Conservation (phyloP, 2,113 vertebrate species). For the Nicator chloris region DNA sequence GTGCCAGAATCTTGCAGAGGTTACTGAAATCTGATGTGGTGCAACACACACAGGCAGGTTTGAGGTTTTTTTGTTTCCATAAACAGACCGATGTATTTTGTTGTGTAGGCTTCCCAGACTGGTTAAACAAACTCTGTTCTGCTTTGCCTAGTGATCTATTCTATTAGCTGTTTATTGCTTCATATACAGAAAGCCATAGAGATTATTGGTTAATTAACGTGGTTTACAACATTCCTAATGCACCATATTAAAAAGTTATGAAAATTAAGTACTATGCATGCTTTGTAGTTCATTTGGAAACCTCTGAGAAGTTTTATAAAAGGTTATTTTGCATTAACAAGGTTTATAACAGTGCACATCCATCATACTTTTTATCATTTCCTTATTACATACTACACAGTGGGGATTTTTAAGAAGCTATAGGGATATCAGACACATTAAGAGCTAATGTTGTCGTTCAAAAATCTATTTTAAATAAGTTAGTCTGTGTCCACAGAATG, state of each 20-base stretch:
- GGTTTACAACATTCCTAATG: constrained; percentile 72
- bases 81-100: neutral
- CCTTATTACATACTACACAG: constrained; percentile 34
- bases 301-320: constrained; percentile 58
- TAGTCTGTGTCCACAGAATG: constrained; percentile 10
- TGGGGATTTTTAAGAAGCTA: constrained; percentile 36
- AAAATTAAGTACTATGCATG: constrained; percentile 70
- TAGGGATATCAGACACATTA: constrained; percentile 35
- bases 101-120: neutral
- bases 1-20: neutral
- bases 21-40: neutral
- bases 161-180: constrained; percentile 64
- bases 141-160: constrained; percentile 68
- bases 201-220: constrained; percentile 76
- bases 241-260: constrained; percentile 73
- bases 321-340: constrained; percentile 67
- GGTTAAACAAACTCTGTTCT: constrained; percentile 60
- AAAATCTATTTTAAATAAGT: constrained; percentile 24
- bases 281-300: constrained; percentile 66
- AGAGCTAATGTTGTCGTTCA: constrained; percentile 5
- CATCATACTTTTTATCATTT: constrained; percentile 50
- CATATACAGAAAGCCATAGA: constrained; percentile 65
- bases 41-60: neutral
- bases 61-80: neutral
- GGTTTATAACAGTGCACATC: constrained; percentile 39